Percentiles rank a stretch among this genome's conserved stretches.
Conservation (phyloP, 1,140 invertebrate species). For the Drosophila bipectinata region DNA sequence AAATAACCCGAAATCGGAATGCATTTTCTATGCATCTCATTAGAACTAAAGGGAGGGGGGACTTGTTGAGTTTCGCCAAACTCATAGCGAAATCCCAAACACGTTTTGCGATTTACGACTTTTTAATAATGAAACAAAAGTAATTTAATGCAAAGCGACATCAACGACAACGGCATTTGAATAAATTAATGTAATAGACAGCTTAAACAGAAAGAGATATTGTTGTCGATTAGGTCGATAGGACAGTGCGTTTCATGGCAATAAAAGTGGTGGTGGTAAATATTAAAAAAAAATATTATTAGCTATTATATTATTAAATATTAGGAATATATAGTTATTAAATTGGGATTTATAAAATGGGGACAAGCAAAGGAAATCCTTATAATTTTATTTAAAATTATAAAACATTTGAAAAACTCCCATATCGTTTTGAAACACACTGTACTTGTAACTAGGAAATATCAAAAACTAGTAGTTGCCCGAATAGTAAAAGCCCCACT, state of each 20-base stretch:
- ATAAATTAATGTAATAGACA: constrained; percentile 82
- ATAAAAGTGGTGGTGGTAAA: not conserved
- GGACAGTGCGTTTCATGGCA: constrained; percentile 23
- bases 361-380: too few relatives aligned
- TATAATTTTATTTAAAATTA: too few relatives aligned
- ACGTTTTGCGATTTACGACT: constrained; percentile 69
- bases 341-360: not conserved
- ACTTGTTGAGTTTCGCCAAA: constrained; percentile 19
- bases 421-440: constrained; percentile 5
- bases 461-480: constrained; percentile 80
- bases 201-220: constrained; percentile 59
- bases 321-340: not conserved
- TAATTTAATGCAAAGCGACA: constrained; percentile 73
- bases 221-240: constrained; percentile 19
- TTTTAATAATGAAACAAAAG: constrained; percentile 67
- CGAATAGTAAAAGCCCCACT: constrained; percentile 81
- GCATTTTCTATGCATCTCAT: constrained; percentile 32
- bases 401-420: not conserved
- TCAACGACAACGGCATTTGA: constrained; percentile 68
- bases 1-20: constrained; percentile 34
- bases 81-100: constrained; percentile 60
- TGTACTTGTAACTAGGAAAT: constrained; percentile 68
- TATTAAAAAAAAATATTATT: too few relatives aligned
- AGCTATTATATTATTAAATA: too few relatives aligned
- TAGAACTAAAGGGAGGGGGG: constrained; percentile 7